Evolutionary conservation across 2,113 vertebrate genomes (phyloP), one percentile per base, ranked within the genome.

Genomic region (Tachysurus vachellii): DNA sequence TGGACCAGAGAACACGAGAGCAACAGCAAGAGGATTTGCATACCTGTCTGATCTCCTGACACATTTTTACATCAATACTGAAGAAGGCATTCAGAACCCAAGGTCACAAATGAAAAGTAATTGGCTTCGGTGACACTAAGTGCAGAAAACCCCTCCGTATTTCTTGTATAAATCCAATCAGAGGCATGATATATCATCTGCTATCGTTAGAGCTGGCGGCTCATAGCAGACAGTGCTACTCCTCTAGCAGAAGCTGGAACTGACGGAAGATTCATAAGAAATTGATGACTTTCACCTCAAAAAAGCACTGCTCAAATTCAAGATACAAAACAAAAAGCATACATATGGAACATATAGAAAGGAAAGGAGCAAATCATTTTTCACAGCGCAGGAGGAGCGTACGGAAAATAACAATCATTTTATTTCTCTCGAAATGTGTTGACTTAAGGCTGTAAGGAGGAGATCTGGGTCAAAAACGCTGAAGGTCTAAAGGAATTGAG

Each of bases 381-480:
- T 70, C 47, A 80, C 31, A 21, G 28, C 53, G 44, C n/a, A 64
- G 47, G 23, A 64, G 80, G 71, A 82, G 36, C 53, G 31, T 57
- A 68, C 50, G 31, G 50, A 56, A 90, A 73, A 85, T 86, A 86
- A 77, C 87, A 86, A 71, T 89, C 84, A 84, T 88, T 90, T 73
- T 86, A 88, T 86, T 90, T 88, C 84, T 87, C 73, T 64, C 23
- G 54, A 88, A 87, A 86, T 90, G 59, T 87, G 86, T 88, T 87
- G 89, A 90, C 89, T 87, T 54, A 4, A 76, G 82, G 79, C 54
- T 17, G 75, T 59, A 70, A 75, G 71, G 85, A 80, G 79, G 36
- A 82, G 81, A 85, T 82, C 73, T 86, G 84, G 84, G 90, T 86
- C 81, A 91, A 86, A 86, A 88, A 89, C 77, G 87, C 81, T 56